These are phyloP conservation scores for Palloptera scutellata DNA, from an alignment of 2,888 invertebrate genomes.

Conservation along the genomic window DNA sequence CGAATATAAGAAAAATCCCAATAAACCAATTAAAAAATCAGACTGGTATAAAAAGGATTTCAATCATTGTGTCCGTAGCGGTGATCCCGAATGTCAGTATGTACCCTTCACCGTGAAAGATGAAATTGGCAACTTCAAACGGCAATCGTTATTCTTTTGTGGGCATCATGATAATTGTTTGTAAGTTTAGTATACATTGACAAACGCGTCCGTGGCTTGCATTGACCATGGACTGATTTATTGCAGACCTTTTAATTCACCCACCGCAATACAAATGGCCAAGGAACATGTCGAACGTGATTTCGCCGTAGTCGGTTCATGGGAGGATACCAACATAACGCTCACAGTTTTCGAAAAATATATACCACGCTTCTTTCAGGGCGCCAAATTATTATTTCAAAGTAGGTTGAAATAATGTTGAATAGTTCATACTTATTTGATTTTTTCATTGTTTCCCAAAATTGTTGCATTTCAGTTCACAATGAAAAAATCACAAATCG, in stretches of 20 bases:
- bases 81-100: conserved; percentile 75
- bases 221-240: neutral
- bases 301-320: conserved; percentile 86
- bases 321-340: conserved; percentile 87
- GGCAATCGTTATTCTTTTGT: conserved; percentile 71
- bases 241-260: conserved; percentile 82
- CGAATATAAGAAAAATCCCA: conserved; percentile 77
- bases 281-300: conserved; percentile 84
- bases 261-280: conserved; percentile 81
- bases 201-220: no score
- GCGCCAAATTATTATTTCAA: conserved; percentile 78
- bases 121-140: conserved; percentile 77
- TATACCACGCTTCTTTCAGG: conserved; percentile 83
- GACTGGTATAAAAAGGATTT: conserved; percentile 69
- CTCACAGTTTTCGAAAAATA: conserved; percentile 83
- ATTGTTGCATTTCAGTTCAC: conserved; percentile 46
- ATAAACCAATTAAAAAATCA: conserved; percentile 63
- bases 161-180: conserved; percentile 83
- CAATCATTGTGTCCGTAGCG: conserved; percentile 80
- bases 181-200: conserved; percentile 66
- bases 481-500: conserved; percentile 67
- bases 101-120: conserved; percentile 79
- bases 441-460: neutral
- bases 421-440: neutral
- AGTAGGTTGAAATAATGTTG: conserved; percentile 67